phyloP scores from a whole-genome alignment of 2,888 invertebrate genomes.

The Drosophila mimica region DNA sequence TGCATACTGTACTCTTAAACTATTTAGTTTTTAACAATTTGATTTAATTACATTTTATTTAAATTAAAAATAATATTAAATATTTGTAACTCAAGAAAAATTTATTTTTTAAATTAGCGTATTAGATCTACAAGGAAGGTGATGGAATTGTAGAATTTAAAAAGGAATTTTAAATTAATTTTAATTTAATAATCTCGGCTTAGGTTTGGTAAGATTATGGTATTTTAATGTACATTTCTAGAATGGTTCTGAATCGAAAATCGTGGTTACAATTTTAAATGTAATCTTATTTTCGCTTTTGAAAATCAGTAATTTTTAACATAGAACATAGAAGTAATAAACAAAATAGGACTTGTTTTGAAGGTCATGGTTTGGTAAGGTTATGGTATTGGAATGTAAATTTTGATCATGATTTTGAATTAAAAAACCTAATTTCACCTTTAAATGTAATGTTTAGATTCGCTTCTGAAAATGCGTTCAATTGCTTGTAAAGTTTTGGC shows the following conservation, averaged over 20 bases:
- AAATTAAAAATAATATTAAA: no score
- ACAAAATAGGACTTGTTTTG: no score
- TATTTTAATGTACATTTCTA: not conserved
- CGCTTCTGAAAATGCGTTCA: no score
- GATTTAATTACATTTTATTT: not conserved
- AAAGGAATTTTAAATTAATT: not conserved
- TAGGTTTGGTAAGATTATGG: not conserved
- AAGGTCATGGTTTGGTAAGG: no score
- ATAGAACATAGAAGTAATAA: no score
- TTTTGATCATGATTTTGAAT: not conserved
- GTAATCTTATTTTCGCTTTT: not conserved
- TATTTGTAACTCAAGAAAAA: not conserved
- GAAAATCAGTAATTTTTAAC: not conserved
- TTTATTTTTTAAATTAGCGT: not conserved
- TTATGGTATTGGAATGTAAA: no score
- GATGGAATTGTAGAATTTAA: not conserved
- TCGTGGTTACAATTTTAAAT: not conserved
- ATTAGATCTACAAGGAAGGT: not conserved
- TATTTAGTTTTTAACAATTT: not conserved
- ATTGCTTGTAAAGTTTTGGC: no score
- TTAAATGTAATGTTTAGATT: no score
- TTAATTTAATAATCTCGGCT: no score
- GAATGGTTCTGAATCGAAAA: not conserved
- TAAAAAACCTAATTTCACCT: not conserved
- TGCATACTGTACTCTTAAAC: not conserved